A percentile compares a stretch with the other conserved stretches of the same genome.
Conservation (phyloP, 2,113 vertebrate species). For the Choloepus hoffmanni region DNA sequence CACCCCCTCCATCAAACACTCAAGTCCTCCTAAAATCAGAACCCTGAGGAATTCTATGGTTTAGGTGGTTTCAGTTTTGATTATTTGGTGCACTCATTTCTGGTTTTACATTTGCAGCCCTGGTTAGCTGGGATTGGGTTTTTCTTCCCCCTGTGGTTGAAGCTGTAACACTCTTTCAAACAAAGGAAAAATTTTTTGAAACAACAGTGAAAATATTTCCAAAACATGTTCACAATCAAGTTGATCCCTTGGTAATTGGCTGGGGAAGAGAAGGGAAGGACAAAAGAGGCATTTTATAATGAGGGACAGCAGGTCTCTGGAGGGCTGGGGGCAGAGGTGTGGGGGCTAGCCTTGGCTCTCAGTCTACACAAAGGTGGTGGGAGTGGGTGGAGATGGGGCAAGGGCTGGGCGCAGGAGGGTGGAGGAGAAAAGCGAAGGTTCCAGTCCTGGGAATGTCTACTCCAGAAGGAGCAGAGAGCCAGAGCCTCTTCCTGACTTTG, state of each 20-base stretch:
- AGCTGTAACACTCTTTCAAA: conserved; percentile 72
- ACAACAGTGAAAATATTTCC: conserved; percentile 74
- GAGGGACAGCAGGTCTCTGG: not conserved
- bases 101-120: conserved; percentile 42
- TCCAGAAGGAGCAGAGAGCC: not conserved
- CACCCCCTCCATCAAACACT: not conserved
- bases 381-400: not conserved
- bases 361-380: not conserved
- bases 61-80: conserved; percentile 36
- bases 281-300: not conserved
- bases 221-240: conserved; percentile 70
- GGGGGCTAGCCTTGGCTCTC: not conserved
- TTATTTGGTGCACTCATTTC: conserved; percentile 58
- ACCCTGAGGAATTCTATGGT: not conserved
- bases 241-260: conserved; percentile 20
- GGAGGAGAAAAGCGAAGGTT: not conserved
- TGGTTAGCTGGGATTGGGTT: not conserved
- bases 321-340: not conserved
- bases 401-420: not conserved
- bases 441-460: too few species aligned
- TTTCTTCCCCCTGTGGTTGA: conserved; percentile 58
- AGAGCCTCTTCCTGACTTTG: not conserved
- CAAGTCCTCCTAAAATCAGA: not conserved
- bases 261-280: not conserved
- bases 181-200: conserved; percentile 62